These are phyloP conservation scores for Exephanes ischioxanthus DNA, from an alignment of 2,888 invertebrate species.

Conservation along the genomic window DNA sequence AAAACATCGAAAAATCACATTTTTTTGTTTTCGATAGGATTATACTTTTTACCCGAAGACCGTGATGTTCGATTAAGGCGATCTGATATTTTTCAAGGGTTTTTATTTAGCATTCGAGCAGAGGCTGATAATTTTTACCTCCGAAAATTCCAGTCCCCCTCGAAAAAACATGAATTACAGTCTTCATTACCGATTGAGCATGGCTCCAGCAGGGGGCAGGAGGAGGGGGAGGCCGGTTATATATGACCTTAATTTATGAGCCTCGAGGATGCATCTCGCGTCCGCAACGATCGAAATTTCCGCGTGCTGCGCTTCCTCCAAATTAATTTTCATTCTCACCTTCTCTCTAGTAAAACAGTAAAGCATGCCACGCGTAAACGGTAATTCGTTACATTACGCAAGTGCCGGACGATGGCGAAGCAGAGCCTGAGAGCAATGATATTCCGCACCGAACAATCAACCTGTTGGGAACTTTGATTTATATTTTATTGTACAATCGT, in stretches of 20 bases:
- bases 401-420: background rate
- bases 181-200: no score
- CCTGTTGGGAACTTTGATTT: background rate
- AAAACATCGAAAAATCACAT: no score
- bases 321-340: slow-evolving; percentile 55
- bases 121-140: no score
- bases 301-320: slow-evolving; percentile 26
- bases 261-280: slow-evolving; percentile 8
- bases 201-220: no score
- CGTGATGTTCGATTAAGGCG: no score
- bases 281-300: slow-evolving; percentile 5
- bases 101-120: no score
- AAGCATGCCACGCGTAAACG: background rate
- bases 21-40: no score
- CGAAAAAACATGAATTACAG: no score
- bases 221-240: no score
- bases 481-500: background rate
- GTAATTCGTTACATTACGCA: slow-evolving; percentile 35
- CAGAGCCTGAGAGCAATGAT: background rate
- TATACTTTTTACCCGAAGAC: no score
- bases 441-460: background rate
- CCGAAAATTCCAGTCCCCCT: no score
- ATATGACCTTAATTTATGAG: background rate
- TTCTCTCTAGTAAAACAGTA: slow-evolving; percentile 29
- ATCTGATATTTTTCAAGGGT: no score